Base-by-base conservation (phyloP, 2,888 invertebrate species). In the Mycalesis mineus region DNA sequence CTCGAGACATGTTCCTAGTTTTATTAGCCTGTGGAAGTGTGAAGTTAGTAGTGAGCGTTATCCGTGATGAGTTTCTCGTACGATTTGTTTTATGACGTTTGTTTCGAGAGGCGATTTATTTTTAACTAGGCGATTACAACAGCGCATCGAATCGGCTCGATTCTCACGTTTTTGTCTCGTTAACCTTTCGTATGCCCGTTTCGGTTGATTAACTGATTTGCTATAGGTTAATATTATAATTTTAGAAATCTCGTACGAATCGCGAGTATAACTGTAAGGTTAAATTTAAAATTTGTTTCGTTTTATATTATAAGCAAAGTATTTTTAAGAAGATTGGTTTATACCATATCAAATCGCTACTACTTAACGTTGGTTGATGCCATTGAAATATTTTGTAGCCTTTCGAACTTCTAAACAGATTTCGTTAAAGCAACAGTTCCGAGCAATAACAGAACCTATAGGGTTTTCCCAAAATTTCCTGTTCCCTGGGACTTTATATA, bases 91-190 rank as follows among this genome's bases (percentile, higher is more conserved):
- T 78, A 78, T 75, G 78, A 74, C 76, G 77, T 80, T 75, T 75
- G 77, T 73, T 68, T 67, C 68, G 66, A 70, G 69, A 73, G 72
- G 68, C 79, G 84, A 82, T 82, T 83, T 73, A 75, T 80, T 82
- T 87, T 80, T 82, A 84, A 85, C 82, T 76, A 86, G 82, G 71
- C 71, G 70, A 73, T 75, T 74, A 82, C 78, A 78, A 71, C 66
- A 68, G 69, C 75, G 72, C 69, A 75, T 75, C 77, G 75, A 80
- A 82, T 77, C 65, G 64, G 75, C 68, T 76, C 76, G 78, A 79
- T 86, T 88, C 88, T 87, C 88, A 88, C 88, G 88, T 88, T 87
- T 85, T 84, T 82, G 76, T 83, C 82, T 81, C 80, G 72, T 79
- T 81, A 80, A 76, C 75, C 69, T 78, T 78, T 80, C 73, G 74